phyloP scores from a whole-genome alignment of 2,797 vertebrate species.

The Meda fulgida region DNA sequence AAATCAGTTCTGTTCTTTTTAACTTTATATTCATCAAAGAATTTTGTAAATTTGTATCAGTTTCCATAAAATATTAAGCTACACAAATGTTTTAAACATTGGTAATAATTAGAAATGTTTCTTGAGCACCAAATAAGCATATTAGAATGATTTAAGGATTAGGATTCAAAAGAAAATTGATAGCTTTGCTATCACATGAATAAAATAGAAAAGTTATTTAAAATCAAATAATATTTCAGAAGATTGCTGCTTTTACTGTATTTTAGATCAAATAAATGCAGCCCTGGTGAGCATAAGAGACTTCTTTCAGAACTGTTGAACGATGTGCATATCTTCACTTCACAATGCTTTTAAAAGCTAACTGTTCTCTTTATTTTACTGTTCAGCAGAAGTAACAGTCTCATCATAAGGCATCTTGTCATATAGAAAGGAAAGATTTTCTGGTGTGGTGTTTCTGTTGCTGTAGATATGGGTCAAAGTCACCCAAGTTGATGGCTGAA shows the following conservation, averaged over 20 bases:
- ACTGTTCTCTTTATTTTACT: neutral
- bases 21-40: neutral
- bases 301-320: neutral
- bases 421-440: conserved; percentile 8
- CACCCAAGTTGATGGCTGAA: conserved; percentile 51
- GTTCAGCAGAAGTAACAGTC: neutral
- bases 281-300: neutral
- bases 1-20: neutral
- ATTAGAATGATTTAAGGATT: neutral
- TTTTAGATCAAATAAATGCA: neutral
- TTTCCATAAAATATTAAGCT: neutral
- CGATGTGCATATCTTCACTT: neutral
- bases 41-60: neutral
- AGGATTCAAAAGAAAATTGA: neutral
- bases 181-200: too few relatives aligned
- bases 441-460: conserved; percentile 11
- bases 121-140: neutral
- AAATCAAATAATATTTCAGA: neutral
- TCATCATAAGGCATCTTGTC: neutral
- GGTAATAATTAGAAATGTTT: neutral
- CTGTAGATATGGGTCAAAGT: conserved; percentile 28
- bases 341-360: neutral
- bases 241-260: neutral
- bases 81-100: neutral
- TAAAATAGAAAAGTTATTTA: neutral